phyloP scores from a whole-genome alignment of 2,113 vertebrate species.

The Aldabrachelys gigantea region DNA sequence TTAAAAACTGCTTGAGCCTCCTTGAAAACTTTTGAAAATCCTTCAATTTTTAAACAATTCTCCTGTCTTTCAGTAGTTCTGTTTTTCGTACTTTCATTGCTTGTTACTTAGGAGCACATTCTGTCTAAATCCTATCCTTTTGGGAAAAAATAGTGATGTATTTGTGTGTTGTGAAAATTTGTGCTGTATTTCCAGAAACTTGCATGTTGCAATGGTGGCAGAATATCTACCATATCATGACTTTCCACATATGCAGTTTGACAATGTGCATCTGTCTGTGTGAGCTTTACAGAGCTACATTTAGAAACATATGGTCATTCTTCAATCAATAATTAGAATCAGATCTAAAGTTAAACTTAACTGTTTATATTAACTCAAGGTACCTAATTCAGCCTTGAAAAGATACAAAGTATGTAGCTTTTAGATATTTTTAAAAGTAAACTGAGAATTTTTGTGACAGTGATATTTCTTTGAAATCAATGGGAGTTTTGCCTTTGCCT shows the following conservation, averaged over 20 bases:
- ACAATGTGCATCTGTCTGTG: not conserved
- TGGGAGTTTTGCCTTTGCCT: not conserved
- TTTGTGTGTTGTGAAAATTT: not conserved
- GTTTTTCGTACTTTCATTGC: not conserved
- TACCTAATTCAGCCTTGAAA: not conserved
- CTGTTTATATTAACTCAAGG: not conserved
- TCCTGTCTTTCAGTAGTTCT: not conserved
- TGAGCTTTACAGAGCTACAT: not conserved
- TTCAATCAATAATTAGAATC: not conserved
- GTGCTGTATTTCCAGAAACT: not conserved
- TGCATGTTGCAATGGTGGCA: not conserved
- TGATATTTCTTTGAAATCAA: not conserved
- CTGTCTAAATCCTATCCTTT: not conserved
- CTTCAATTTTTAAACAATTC: slow-evolving; percentile 22
- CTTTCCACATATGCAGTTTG: not conserved
- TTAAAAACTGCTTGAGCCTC: not conserved
- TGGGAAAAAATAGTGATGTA: not conserved
- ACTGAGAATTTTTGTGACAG: not conserved
- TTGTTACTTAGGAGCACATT: not conserved
- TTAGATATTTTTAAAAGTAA: not conserved
- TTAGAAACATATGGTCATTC: not conserved
- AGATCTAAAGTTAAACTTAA: not conserved
- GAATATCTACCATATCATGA: not conserved
- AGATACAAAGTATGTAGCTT: fast-evolving
- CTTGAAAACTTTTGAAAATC: not conserved